Conservation (phyloP, 1,140 invertebrate species). For the Dolichoris vasculosae region DNA sequence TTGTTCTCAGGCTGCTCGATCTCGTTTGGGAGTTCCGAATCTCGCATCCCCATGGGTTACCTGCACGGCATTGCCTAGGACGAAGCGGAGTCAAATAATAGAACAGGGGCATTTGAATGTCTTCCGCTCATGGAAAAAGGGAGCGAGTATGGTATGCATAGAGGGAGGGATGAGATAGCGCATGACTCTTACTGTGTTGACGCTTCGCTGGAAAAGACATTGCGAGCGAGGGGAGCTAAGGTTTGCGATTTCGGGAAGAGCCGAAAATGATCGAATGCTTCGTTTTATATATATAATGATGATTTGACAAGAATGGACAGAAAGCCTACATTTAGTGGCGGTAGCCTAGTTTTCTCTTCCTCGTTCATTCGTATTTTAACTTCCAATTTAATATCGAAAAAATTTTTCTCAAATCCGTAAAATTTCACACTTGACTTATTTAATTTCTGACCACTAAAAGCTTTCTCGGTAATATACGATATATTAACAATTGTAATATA, state of each 20-base stretch:
- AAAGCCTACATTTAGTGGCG: neutral
- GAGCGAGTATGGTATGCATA: neutral
- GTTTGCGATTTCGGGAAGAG: too few relatives aligned
- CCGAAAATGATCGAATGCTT: too few relatives aligned
- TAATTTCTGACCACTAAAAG: neutral
- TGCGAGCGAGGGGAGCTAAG: too few relatives aligned
- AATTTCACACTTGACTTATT: neutral
- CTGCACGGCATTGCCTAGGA: neutral
- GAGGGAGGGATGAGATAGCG: neutral
- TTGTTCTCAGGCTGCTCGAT: neutral
- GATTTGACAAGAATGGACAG: neutral
- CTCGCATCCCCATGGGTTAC: too few relatives aligned
- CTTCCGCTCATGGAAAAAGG: neutral
- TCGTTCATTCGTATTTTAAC: neutral
- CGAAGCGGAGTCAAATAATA: too few relatives aligned
- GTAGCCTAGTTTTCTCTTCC: neutral
- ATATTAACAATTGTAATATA: neutral
- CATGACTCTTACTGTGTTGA: too few relatives aligned
- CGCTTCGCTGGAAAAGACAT: too few relatives aligned
- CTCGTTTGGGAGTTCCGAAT: too few relatives aligned
- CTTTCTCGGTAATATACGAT: neutral
- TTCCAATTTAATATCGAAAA: neutral
- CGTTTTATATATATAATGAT: too few relatives aligned
- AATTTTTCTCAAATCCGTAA: neutral
- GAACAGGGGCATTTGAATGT: neutral